Percentiles rank a stretch among this genome's conserved stretches.
phyloP scores from a whole-genome alignment of 2,888 invertebrate genomes.

The Pyrgus malvae region DNA sequence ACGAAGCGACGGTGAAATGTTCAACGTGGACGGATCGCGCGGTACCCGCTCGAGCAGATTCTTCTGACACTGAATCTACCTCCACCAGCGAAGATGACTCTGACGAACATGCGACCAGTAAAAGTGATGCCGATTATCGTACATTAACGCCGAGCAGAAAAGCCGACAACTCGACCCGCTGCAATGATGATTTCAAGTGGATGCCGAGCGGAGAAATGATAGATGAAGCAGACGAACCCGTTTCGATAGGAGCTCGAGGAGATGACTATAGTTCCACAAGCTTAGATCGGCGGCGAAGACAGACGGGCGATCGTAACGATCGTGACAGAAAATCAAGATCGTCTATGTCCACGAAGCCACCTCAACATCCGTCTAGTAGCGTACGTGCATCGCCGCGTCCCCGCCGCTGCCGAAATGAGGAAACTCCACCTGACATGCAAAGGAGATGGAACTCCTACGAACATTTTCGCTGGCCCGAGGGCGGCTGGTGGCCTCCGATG shows the following conservation, averaged over 20 bases:
- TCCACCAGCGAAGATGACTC: constrained; percentile 65
- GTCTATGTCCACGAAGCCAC: constrained; percentile 78
- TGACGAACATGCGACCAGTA: constrained; percentile 79
- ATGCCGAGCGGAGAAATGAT: constrained; percentile 71
- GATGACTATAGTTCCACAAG: constrained; percentile 73
- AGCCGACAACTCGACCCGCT: constrained; percentile 82
- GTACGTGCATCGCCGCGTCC: constrained; percentile 68
- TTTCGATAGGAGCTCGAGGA: constrained; percentile 51
- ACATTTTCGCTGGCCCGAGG: constrained; percentile 83
- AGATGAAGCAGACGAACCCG: constrained; percentile 53
- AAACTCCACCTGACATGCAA: constrained; percentile 68
- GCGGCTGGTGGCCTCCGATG: constrained; percentile 73
- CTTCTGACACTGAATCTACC: constrained; percentile 63
- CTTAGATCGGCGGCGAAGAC: constrained; percentile 80
- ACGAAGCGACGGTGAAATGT: constrained; percentile 83
- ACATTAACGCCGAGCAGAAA: constrained; percentile 68
- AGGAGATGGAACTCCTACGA: constrained; percentile 80
- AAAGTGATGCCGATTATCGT: constrained; percentile 83
- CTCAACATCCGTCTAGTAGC: constrained; percentile 68
- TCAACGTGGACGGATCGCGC: constrained; percentile 73
- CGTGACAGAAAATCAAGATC: constrained; percentile 85
- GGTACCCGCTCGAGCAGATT: constrained; percentile 58
- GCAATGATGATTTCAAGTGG: constrained; percentile 87
- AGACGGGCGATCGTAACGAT: constrained; percentile 77
- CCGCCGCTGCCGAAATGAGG: constrained; percentile 62